Conservation (phyloP, 2,797 vertebrate species). For the Oophaga sylvatica region DNA sequence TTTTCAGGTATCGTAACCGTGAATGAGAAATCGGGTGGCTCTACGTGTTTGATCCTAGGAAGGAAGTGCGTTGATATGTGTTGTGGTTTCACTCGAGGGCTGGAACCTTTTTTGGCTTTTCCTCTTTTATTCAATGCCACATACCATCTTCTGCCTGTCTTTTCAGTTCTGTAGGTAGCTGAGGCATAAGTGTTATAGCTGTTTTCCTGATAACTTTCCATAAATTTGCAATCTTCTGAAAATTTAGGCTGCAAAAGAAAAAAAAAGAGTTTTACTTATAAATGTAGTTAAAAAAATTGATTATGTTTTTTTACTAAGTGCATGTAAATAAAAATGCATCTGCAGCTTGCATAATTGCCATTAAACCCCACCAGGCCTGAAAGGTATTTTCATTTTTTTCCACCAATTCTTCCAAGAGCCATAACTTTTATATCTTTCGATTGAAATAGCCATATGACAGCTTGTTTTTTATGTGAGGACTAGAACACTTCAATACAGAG, state of each 20-base stretch:
- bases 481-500: no score
- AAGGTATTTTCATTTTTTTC: no score
- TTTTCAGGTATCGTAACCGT: constrained; percentile 82
- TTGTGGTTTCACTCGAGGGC: constrained; percentile 89
- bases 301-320: neutral
- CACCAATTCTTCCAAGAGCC: neutral
- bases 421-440: neutral
- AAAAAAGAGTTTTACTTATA: constrained; percentile 2
- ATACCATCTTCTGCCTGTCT: constrained; percentile 88
- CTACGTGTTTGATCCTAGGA: constrained; percentile 81
- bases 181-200: constrained; percentile 98
- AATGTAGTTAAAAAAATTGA: neutral
- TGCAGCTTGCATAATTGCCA: neutral
- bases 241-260: constrained; percentile 79
- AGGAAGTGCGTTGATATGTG: constrained; percentile 94
- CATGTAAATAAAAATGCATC: neutral
- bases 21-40: constrained; percentile 82
- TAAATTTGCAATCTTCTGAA: constrained; percentile 92
- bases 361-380: neutral
- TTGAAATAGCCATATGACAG: neutral
- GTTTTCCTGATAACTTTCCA: constrained; percentile 97
- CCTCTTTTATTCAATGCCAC: constrained; percentile 95
- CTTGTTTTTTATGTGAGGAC: neutral
- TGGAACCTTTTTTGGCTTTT: constrained; percentile 93
- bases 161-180: constrained; percentile 81